Conservation (phyloP, 1,140 invertebrate genomes). For the Conus ventricosus region DNA sequence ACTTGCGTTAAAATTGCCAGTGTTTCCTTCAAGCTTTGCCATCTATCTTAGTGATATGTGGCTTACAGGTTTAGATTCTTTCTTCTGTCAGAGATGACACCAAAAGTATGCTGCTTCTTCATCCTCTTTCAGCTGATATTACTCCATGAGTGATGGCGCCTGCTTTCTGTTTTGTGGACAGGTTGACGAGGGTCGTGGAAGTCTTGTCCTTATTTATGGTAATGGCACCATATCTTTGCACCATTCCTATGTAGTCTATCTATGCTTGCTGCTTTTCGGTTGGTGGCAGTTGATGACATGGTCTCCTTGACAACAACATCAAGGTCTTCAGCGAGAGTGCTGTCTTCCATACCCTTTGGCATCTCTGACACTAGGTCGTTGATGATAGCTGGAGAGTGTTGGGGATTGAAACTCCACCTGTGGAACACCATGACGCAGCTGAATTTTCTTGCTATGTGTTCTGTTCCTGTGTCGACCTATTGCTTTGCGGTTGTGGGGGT, state of each 20-base stretch:
- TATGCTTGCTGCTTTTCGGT: conserved; percentile 26
- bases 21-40: conserved; percentile 27
- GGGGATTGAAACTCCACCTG: not conserved
- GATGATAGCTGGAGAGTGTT: not conserved
- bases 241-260: not conserved
- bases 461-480: not conserved
- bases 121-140: conserved; percentile 22
- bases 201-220: conserved; percentile 41
- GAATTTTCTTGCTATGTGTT: not conserved
- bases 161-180: conserved; percentile 44
- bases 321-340: conserved; percentile 20
- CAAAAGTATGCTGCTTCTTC: conserved; percentile 34
- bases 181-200: conserved; percentile 40
- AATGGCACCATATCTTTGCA: conserved; percentile 37
- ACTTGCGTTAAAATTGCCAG: conserved; percentile 19
- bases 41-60: conserved; percentile 23
- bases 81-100: conserved; percentile 41
- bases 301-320: conserved; percentile 35
- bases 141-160: conserved; percentile 22
- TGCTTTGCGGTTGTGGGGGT: not conserved
- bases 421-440: not conserved
- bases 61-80: conserved; percentile 25
- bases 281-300: conserved; percentile 30
- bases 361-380: not conserved
- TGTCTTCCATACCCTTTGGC: not conserved